phyloP scores from a whole-genome alignment of 2,113 vertebrate genomes.

The Oncorhynchus nerka region DNA sequence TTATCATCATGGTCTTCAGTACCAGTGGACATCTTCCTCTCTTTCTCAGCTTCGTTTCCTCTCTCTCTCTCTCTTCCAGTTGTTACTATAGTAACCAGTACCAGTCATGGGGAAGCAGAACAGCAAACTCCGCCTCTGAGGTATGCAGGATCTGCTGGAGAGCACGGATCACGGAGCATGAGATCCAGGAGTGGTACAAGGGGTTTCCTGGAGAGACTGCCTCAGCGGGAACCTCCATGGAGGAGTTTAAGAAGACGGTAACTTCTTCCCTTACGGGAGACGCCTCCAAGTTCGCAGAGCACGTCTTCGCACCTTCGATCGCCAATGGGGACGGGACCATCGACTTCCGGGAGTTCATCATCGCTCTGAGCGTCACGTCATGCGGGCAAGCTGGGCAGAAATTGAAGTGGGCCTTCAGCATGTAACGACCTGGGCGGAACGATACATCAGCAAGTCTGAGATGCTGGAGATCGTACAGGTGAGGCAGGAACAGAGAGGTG shows the following conservation, averaged over 20 bases:
- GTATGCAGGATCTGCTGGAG: constrained; percentile 99
- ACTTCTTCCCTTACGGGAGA: constrained; percentile 99
- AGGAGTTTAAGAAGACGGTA: constrained; percentile 99
- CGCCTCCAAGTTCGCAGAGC: constrained; percentile 97
- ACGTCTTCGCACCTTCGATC: constrained; percentile 98
- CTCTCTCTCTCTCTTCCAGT: constrained; percentile 26
- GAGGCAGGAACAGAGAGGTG: constrained; percentile 29
- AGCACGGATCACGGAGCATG: constrained; percentile 98
- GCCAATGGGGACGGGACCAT: constrained; percentile 97
- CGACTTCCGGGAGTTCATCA: constrained; percentile 99
- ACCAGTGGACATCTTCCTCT: no score
- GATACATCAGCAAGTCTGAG: constrained; percentile 98
- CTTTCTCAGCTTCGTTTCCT: no score
- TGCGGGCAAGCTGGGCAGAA: constrained; percentile 96
- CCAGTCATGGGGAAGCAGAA: constrained; percentile 95
- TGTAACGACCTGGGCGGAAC: constrained; percentile 96
- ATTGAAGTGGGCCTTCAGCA: constrained; percentile 99
- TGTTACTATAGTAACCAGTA: constrained; percentile 55
- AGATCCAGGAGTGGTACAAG: constrained; percentile 99
- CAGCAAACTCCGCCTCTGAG: constrained; percentile 98
- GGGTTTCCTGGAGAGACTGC: constrained; percentile 98
- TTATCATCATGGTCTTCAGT: no score
- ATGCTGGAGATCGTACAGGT: constrained; percentile 99
- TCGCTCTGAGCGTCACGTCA: constrained; percentile 95
- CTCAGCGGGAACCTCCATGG: constrained; percentile 98